Base-by-base conservation (phyloP, 2,113 vertebrate genomes). In the Phoenicopterus ruber region DNA sequence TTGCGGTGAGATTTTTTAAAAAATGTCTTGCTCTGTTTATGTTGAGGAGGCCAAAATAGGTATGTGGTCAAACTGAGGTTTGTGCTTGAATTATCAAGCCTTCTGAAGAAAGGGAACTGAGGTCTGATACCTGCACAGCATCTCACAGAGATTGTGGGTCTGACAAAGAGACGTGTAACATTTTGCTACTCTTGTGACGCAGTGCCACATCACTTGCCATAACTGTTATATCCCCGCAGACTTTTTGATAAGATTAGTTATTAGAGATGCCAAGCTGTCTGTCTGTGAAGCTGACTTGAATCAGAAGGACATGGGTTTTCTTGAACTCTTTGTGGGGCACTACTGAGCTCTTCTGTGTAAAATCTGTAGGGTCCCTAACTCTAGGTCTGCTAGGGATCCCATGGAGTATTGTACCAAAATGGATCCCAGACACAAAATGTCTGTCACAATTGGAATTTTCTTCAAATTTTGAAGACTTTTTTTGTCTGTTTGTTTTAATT, bases 91-190 rank as follows among this genome's bases (percentile, higher is more conserved):
- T 87, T 90, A n/a, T 34, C 9, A 50, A 91, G 32, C 31, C n/a
- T 86, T 69, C 52, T 86, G 67, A 76, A 90, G 70, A 82, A 50
- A 82, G 28, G 7, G 82, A 66, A 42, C 47, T 78, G 52, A 55
- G 22, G 18, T 63, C 38, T 91, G 31, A 21, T 50, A 78, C 26
- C 50, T 88, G 32, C 46, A 54, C 34, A 86, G 31, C 3, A 4
- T 50, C 5, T 4, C 28, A n/a, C 36, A 69, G 66, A 49, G 44
- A 29, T 0, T 79, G 8, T 61, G 66, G 24, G 2, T 34, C 44
- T 92, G 46, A 78, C 29, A 19, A 46, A 84, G 47, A 17, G 13
- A 21, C 0, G 0, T 32, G n/a, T 63, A 20, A 49, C 3, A 10
- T 88, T 74, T 69, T 80, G 34, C 28, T 82, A 1, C 25, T 65